Evolutionary conservation across 2,797 vertebrate genomes (phyloP), one percentile per base, ranked within the genome.

Genomic region (Stomatorhinus walkeri): DNA sequence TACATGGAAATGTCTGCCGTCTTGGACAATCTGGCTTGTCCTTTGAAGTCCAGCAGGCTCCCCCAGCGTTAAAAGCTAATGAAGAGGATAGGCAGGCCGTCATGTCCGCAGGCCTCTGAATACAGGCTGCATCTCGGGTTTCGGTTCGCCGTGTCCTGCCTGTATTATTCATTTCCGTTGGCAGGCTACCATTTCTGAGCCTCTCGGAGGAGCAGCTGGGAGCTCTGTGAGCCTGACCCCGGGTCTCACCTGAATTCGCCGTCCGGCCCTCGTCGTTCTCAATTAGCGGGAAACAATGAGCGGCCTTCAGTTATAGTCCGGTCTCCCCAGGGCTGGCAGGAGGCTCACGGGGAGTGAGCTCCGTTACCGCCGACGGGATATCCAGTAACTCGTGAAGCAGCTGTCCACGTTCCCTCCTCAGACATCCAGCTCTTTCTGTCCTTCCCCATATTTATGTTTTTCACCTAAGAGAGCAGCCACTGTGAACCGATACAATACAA

Each of bases 261-360:
- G 91, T 92, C 90, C 92, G 91, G 91, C 90, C 81, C 91, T 72
- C 40, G 79, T 94, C 93, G 54, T 88, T 92, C 91, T 91, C 90
- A 93, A 94, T 95, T 94, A 95, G 89, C 89, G 91, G 88, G 89
- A 76, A 89, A 87, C 91, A 90, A 92, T 84, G 88, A 68, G 32
- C 51, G 49, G 40, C 89, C 88, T 89, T 91, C 91, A 88, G 90
- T 91, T 89, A 90, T 94, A 93, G 94, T 93, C 91, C 91, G 91
- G 91, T 91, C 91, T 91, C 90, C 59, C 48, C 54, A 88, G 85
- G 92, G 92, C 91, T 88, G 43, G 85, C 46, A 90, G 91, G 90
- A 85, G 91, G 68, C 91, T 92, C 91, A 92, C 72, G 86, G 89
- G 89, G 88, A 89, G 81, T 89, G 64, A 76, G 32, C 90, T 89